A percentile compares a stretch with the other conserved stretches of the same genome.
Evolutionary conservation across 2,113 vertebrate species (phyloP).

Genomic region (Brachirus orientalis): DNA sequence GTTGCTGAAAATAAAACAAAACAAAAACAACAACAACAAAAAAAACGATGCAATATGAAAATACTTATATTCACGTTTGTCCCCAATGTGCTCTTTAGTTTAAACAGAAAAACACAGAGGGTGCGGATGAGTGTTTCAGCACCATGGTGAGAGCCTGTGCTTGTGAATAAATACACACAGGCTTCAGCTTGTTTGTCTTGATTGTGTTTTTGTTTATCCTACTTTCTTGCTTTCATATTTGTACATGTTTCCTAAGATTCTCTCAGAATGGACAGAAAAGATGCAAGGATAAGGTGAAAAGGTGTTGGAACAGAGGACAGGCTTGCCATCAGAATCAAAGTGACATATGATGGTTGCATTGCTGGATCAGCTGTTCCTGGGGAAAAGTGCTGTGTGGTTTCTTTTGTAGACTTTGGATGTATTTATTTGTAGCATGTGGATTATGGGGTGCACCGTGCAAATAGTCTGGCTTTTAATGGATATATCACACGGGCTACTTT

Average conservation of each 20-base stretch:
- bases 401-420: conserved; percentile 5
- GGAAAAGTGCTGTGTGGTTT: not conserved
- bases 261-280: not conserved
- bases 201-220: conserved; percentile 22
- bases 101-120: conserved; percentile 1
- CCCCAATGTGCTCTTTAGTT: not conserved
- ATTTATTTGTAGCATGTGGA: not conserved
- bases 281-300: not conserved
- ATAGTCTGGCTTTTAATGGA: too few species aligned
- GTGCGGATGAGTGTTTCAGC: conserved; percentile 4
- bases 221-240: conserved; percentile 5
- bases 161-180: conserved; percentile 9
- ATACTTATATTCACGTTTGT: too few species aligned
- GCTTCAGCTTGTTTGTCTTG: conserved; percentile 39
- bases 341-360: conserved; percentile 1
- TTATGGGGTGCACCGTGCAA: not conserved
- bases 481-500: too few species aligned
- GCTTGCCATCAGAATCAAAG: not conserved
- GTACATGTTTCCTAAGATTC: not conserved
- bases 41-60: not conserved
- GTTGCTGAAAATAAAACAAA: too few species aligned
- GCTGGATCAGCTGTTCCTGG: conserved; percentile 19
- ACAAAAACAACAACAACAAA: not conserved
- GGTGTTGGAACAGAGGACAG: too few species aligned
- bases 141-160: not conserved